Base-by-base conservation (phyloP, 1,140 invertebrate genomes). In the Drosophila melanogaster region DNA sequence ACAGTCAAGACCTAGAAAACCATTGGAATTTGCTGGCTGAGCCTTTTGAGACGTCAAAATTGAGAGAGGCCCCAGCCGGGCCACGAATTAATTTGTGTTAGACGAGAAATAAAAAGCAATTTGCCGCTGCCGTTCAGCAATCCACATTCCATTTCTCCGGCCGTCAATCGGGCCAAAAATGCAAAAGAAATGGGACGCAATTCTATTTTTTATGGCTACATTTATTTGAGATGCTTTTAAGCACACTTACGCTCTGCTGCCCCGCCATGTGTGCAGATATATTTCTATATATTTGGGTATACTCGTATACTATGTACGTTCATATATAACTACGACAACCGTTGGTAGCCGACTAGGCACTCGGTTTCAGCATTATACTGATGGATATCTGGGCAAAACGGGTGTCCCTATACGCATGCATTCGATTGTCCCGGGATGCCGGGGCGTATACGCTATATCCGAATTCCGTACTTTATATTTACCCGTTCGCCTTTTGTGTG, bases 211-310 rank as follows among this genome's bases (percentile, higher is more conserved):
- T 77, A 77, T 77, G 73, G 41, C 58, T 65, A 64, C 69, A 78
- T 78, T 78, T 78, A 78, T 77, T 72, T 76, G 60, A 66, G 61
- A 76, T 76, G 73, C 72, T 76, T 76, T 78, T 78, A 78, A 79
- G 73, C 56, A 77, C 56, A 77, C 74, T 77, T 77, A 76, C 71
- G 71, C 71, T 59, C 72, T 35, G 69, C 22, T 50, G 30, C 49
- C 61, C 22, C 49, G 14, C 26, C 55, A 53, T 53, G 43, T 60
- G 55, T 55, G 54, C 51, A 55, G 17, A 60, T 47, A 60, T 47
- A 60, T 77, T 44, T 37, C 40, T 33, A 35, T 24, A 41, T 54
- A 54, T 74, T 33, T 37, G 17, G 15, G 46, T 47, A 47, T 26
- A 54, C 24, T 22, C 19, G 19, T 22, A 49, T 7, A 24, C 33